A percentile compares a stretch with the other conserved stretches of the same genome.
phyloP scores from a whole-genome alignment of 2,888 invertebrate species.

The Coronaproctus castanopsis region DNA sequence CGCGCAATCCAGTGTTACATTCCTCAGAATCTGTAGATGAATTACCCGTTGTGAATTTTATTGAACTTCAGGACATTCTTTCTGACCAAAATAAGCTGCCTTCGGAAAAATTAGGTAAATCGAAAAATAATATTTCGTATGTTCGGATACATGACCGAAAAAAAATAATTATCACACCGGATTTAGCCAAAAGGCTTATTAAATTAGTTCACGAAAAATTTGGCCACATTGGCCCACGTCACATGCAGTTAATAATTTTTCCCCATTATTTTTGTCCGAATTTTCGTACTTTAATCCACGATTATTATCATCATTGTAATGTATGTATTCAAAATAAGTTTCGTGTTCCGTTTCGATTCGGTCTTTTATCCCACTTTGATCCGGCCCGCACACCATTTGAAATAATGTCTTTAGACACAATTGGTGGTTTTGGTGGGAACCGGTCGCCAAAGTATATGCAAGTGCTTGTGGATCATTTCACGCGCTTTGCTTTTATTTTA shows the following conservation, averaged over 20 bases:
- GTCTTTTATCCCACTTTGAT: slow-evolving; percentile 20
- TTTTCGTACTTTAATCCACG: slow-evolving; percentile 17
- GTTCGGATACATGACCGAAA: slow-evolving; percentile 12
- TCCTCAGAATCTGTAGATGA: background rate
- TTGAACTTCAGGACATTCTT: slow-evolving; percentile 15
- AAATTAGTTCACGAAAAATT: slow-evolving; percentile 14
- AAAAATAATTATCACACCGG: slow-evolving; percentile 15
- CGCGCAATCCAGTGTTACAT: slow-evolving; percentile 17
- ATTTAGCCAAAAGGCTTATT: slow-evolving; percentile 14
- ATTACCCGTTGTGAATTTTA: slow-evolving; percentile 1
- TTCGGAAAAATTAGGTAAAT: slow-evolving; percentile 5
- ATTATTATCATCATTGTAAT: slow-evolving; percentile 13
- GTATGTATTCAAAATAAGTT: slow-evolving; percentile 23
- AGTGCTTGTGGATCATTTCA: too few species aligned
- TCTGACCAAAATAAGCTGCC: slow-evolving; percentile 14
- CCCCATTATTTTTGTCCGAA: slow-evolving; percentile 11
- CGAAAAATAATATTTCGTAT: slow-evolving; percentile 12
- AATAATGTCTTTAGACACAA: slow-evolving; percentile 22
- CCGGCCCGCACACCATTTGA: slow-evolving; percentile 21
- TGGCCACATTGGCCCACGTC: slow-evolving; percentile 14
- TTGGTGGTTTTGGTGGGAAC: slow-evolving; percentile 21
- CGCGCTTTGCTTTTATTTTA: too few species aligned
- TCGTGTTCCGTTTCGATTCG: slow-evolving; percentile 19
- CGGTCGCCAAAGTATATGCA: slow-evolving; percentile 21
- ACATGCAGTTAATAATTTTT: slow-evolving; percentile 12